A percentile compares a stretch with the other conserved stretches of the same genome.
Evolutionary conservation across 2,797 vertebrate genomes (phyloP).

Genomic region (Urophycis tenuis): DNA sequence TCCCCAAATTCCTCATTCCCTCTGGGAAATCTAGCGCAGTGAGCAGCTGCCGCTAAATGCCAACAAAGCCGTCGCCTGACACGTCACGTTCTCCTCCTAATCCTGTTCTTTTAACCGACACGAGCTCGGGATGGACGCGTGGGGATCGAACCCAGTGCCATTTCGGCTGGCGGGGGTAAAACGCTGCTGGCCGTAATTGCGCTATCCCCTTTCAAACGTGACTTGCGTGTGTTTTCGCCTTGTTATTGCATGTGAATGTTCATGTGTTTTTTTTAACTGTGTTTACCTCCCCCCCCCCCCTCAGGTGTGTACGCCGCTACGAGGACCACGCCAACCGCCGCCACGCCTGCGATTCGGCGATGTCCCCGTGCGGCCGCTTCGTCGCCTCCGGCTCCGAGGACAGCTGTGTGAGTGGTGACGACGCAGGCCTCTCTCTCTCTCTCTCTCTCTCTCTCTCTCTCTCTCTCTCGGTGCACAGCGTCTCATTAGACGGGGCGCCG

Average conservation of each 20-base stretch:
- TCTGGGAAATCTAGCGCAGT: neutral
- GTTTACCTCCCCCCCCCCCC: neutral
- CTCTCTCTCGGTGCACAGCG: neutral
- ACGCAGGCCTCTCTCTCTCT: neutral
- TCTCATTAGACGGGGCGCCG: neutral
- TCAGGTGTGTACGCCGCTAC: constrained; percentile 83
- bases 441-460: neutral
- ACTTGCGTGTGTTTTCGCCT: neutral
- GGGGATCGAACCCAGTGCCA: neutral
- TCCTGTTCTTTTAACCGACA: neutral
- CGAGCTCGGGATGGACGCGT: neutral
- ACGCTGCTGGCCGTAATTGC: neutral
- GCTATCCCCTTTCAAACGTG: neutral
- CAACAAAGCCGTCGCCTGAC: neutral
- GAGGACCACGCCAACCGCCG: constrained; percentile 74
- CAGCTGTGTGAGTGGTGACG: constrained; percentile 72
- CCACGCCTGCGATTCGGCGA: constrained; percentile 72
- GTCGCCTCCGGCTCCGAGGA: constrained; percentile 85
- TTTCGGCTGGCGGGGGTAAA: neutral
- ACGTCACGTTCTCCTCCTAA: neutral
- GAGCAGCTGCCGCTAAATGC: neutral
- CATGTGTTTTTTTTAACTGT: neutral
- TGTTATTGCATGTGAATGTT: too few relatives aligned
- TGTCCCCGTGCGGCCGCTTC: constrained; percentile 83
- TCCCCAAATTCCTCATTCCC: neutral